Conservation (phyloP, 1,140 invertebrate genomes). For the Trigoniulus corallinus region DNA sequence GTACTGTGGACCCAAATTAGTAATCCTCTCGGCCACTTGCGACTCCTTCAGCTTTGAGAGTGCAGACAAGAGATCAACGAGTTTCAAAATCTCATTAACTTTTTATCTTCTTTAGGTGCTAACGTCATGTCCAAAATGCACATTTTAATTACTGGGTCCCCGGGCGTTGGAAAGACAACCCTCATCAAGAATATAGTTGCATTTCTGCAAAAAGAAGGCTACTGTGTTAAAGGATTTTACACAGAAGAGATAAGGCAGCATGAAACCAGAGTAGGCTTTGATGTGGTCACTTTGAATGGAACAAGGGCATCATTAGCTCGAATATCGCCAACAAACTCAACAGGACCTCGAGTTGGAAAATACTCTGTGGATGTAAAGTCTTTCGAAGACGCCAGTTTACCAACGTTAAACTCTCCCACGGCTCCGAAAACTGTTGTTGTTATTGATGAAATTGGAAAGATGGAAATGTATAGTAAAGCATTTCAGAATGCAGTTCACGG, state of each 20-base stretch:
- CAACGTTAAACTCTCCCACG: slow-evolving; percentile 10
- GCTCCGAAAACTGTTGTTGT: slow-evolving; percentile 24
- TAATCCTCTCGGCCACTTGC: too few species aligned
- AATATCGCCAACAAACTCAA: neutral
- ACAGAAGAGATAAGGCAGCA: slow-evolving; percentile 38
- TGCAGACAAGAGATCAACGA: too few species aligned
- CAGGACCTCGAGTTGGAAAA: slow-evolving; percentile 32
- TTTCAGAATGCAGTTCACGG: slow-evolving; percentile 29
- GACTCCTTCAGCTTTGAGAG: too few species aligned
- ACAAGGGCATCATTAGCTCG: neutral
- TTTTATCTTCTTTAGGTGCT: too few species aligned
- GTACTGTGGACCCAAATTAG: too few species aligned
- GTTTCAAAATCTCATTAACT: too few species aligned
- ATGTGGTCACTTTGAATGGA: slow-evolving; percentile 35
- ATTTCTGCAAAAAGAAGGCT: slow-evolving; percentile 20
- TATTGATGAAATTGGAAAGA: slow-evolving; percentile 49
- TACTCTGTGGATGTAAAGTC: slow-evolving; percentile 37
- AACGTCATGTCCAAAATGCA: too few species aligned
- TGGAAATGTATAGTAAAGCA: slow-evolving; percentile 41
- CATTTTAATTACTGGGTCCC: slow-evolving; percentile 24
- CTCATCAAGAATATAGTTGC: slow-evolving; percentile 33
- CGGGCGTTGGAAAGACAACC: slow-evolving; percentile 45
- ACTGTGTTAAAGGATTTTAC: slow-evolving; percentile 37
- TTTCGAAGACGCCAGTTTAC: slow-evolving; percentile 37
- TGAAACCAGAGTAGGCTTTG: slow-evolving; percentile 37